Percentiles rank a stretch among this genome's conserved stretches.
phyloP scores from a whole-genome alignment of 92 coral and sea anemone species.

The Porites lobata region DNA sequence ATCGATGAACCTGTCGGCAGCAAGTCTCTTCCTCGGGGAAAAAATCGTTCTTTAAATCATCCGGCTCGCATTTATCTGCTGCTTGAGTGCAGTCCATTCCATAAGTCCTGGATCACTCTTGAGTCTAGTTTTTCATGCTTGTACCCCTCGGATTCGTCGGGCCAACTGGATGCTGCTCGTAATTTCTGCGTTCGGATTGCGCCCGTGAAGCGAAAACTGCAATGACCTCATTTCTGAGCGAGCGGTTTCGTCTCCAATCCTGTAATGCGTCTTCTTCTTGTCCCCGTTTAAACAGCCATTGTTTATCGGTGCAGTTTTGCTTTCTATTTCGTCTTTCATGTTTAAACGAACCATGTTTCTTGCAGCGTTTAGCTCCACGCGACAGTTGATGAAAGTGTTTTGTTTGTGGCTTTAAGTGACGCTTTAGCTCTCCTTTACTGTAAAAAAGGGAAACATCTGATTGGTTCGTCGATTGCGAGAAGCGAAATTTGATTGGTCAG shows the following conservation, averaged over 20 bases:
- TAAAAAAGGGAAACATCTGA: background rate
- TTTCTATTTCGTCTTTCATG: background rate
- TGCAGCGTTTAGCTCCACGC: background rate
- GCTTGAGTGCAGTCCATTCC: too few relatives aligned
- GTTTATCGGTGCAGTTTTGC: background rate
- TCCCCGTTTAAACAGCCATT: slow-evolving; percentile 9
- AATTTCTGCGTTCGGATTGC: background rate
- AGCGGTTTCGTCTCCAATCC: background rate
- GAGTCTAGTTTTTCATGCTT: background rate
- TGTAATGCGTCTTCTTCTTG: background rate
- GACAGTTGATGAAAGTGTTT: slow-evolving; percentile 6
- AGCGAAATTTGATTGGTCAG: slow-evolving; percentile 1
- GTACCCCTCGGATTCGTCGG: slow-evolving; percentile 27
- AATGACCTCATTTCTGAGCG: slow-evolving; percentile 4
- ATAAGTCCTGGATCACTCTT: background rate
- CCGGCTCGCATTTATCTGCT: too few relatives aligned
- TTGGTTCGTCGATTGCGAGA: background rate
- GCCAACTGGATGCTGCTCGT: background rate
- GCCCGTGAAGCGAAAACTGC: background rate
- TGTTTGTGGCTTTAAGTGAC: background rate
- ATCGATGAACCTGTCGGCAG: background rate
- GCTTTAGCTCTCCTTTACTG: background rate
- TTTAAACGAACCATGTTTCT: background rate
- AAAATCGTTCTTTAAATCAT: background rate
- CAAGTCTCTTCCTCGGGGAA: background rate